phyloP scores from a whole-genome alignment of 2,888 invertebrate species.

The Melieria omissa region DNA sequence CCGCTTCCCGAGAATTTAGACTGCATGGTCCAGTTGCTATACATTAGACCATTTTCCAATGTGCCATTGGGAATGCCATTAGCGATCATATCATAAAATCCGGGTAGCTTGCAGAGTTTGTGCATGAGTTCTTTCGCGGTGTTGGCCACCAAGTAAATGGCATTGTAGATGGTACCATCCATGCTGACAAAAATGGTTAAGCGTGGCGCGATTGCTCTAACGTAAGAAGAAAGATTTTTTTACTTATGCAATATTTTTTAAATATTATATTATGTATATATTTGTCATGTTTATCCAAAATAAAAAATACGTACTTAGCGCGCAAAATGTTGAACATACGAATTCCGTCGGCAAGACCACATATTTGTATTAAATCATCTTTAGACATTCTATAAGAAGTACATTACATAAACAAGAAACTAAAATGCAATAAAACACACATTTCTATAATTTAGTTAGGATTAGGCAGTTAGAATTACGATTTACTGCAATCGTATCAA shows the following conservation, averaged over 20 bases:
- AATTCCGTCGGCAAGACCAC: slow-evolving; percentile 93
- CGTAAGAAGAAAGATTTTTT: background rate
- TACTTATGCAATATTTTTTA: slow-evolving; percentile 3
- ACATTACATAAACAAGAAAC: background rate
- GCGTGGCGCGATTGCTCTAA: slow-evolving; percentile 77
- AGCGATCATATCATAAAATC: slow-evolving; percentile 64
- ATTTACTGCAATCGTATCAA: too few relatives aligned
- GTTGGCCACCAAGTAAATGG: slow-evolving; percentile 80
- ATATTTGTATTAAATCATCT: slow-evolving; percentile 93
- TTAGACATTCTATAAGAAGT: slow-evolving; percentile 75
- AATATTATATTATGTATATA: too few relatives aligned
- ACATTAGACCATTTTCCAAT: slow-evolving; percentile 49
- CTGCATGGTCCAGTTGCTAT: slow-evolving; percentile 60
- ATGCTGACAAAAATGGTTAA: slow-evolving; percentile 85
- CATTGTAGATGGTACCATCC: slow-evolving; percentile 78
- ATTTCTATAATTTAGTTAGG: too few relatives aligned
- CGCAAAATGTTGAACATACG: slow-evolving; percentile 90
- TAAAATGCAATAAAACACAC: background rate
- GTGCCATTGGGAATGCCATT: slow-evolving; percentile 53
- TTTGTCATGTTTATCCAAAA: background rate
- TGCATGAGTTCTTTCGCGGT: slow-evolving; percentile 74
- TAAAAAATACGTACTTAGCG: slow-evolving; percentile 74
- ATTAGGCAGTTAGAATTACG: too few relatives aligned
- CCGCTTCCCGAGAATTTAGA: slow-evolving; percentile 67
- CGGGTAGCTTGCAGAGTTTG: slow-evolving; percentile 74